Evolutionary conservation across 2,113 vertebrate species (phyloP).

Genomic region (Fulmarus glacialis): DNA sequence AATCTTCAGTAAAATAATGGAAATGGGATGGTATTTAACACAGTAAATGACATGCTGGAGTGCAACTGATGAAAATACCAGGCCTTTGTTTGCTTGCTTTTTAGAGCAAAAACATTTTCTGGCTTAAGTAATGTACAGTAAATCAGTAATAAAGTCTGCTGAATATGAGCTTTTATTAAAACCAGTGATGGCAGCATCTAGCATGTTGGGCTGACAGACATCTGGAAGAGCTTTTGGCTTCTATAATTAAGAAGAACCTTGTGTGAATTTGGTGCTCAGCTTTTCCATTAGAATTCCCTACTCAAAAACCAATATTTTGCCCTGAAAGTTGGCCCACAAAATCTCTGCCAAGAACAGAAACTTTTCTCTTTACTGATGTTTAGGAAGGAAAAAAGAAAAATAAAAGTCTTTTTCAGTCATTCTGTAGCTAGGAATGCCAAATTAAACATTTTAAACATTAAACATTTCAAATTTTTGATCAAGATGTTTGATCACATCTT

Average conservation of each 20-base stretch:
- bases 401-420: neutral
- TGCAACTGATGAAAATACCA: conserved; percentile 23
- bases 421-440: neutral
- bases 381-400: neutral
- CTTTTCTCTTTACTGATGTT: neutral
- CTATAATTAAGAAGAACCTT: conserved; percentile 46
- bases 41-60: neutral
- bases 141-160: conserved; percentile 51
- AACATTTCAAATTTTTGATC: neutral
- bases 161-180: conserved; percentile 59
- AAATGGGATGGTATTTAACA: neutral
- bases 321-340: neutral
- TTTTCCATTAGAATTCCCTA: conserved; percentile 52
- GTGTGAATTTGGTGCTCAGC: conserved; percentile 52
- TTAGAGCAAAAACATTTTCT: conserved; percentile 24
- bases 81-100: conserved; percentile 10
- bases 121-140: conserved; percentile 2
- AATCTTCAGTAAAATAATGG: neutral
- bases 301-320: neutral
- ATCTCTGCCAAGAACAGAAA: neutral
- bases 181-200: conserved; percentile 52
- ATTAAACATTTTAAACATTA: conserved; percentile 21
- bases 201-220: conserved; percentile 33
- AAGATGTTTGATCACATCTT: neutral
- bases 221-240: conserved; percentile 56